Evolutionary conservation across 2,113 vertebrate genomes (phyloP), one percentile per base, ranked within the genome.

Genomic region (Tychaedon coryphoeus): DNA sequence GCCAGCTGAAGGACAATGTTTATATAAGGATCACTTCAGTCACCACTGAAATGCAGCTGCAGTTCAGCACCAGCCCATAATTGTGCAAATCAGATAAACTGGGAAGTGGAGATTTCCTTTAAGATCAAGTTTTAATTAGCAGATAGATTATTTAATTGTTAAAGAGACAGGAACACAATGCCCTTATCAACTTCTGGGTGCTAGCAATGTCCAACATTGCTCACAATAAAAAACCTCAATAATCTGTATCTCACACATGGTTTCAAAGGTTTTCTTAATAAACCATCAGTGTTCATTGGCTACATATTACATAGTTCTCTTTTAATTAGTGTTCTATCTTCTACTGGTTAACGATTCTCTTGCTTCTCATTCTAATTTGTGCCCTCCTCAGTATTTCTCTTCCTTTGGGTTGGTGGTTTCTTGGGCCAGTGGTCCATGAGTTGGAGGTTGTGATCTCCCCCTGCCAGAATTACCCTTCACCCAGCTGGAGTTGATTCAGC

Each of bases 51-150:
- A 78, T 29, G 70, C 81, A 89, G 84, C 86, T 93, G 81, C 81
- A 62, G 45, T 78, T 91, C 70, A 81, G 86, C 40, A 65, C 33
- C 62, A 65, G 47, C 34, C 24, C 64, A 10, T 29, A 73, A 86
- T 8, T 62, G 58, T 60, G 47, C 85, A 94, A 73, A 96, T 92
- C 72, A 86, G 82, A 93, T 73, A 80, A 88, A 81, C 14, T 58
- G 34, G 23, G 75, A 82, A 95, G 67, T 4, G 5, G 56, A 83
- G 69, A 81, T 71, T 89, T 74, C 69, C 79, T 93, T 78, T 64
- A 88, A 86, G 85, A 85, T 62, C 71, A 86, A 88, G 62, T 88
- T 90, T 95, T 92, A 96, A 93, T 94, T 92, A 92, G 65, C 48
- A 71, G 61, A 79, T 83, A 19, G 67, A 90, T 94, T 79, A 96